These are phyloP conservation scores for Caenorhabditis japonica DNA, from an alignment of 2,888 invertebrate genomes.

Conservation along the genomic window DNA sequence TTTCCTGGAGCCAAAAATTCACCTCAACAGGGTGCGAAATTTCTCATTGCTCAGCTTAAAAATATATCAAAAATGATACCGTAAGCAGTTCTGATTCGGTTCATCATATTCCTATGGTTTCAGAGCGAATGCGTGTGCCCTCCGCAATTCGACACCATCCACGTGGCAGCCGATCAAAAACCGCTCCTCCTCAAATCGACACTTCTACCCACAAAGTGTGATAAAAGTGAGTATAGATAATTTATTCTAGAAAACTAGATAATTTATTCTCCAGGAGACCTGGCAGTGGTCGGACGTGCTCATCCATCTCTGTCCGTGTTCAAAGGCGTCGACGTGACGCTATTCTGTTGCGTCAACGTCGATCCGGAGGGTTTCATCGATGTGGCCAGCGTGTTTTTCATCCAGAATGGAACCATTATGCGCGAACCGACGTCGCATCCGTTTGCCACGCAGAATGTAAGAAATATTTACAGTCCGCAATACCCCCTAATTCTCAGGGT, in stretches of 20 bases:
- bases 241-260: too few relatives aligned
- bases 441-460: slow-evolving; percentile 61
- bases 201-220: slow-evolving; percentile 72
- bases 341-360: slow-evolving; percentile 75
- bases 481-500: slow-evolving; percentile 7
- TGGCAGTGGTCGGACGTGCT: slow-evolving; percentile 64
- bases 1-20: too few relatives aligned
- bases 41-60: too few relatives aligned
- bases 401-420: slow-evolving; percentile 73
- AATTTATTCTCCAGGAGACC: slow-evolving; percentile 69
- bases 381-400: slow-evolving; percentile 66
- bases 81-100: too few relatives aligned
- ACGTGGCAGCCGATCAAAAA: slow-evolving; percentile 49
- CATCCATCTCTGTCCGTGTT: slow-evolving; percentile 69
- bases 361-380: slow-evolving; percentile 72
- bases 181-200: slow-evolving; percentile 64
- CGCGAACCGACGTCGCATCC: slow-evolving; percentile 72
- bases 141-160: slow-evolving; percentile 70
- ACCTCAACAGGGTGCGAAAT: too few relatives aligned
- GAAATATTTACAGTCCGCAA: too few relatives aligned
- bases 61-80: too few relatives aligned
- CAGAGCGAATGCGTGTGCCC: slow-evolving; percentile 73
- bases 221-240: slow-evolving; percentile 62
- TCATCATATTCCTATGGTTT: too few relatives aligned
- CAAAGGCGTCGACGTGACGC: slow-evolving; percentile 70